Evolutionary conservation across 2,888 invertebrate genomes (phyloP), one percentile per base, ranked within the genome.

Genomic region (Mesochorus sp.): DNA sequence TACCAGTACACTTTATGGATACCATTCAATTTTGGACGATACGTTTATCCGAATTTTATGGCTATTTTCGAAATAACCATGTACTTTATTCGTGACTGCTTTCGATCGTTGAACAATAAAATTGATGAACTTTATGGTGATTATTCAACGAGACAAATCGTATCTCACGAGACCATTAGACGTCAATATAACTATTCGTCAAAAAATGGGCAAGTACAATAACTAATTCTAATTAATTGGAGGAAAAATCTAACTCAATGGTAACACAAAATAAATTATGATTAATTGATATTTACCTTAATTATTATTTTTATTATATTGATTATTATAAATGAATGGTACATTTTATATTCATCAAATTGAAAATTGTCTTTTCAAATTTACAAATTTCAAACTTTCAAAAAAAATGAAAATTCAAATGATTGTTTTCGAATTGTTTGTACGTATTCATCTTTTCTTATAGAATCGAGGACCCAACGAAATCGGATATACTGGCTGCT

Each of bases 41-140:
- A 71, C 17, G 51, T 76, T 12, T 76, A 76, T 71, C 71, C 66
- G 0, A 71, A 76, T 12, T 66, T 76, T n/a, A 59, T 21, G 31
- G 44, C 71, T n/a, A 34, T 76, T 8, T 76, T 76, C 44, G 12
- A 66, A 6, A 37, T 17, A 19, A 14, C 39, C 26, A 76, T 76
- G 59, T 59, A 19, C 24, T 26, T 66, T 3, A 53, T 76, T 34
- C 57, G 59, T 1, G 44, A 61, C 26, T 59, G 24, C 53, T 76
- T 66, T 53, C 64, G 37, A 44, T 59, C 42, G 6, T 51, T 71
- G 19, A 76, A 76, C 34, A 12, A 66, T 3, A 51, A 42, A n/a
- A 76, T 76, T 31, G 10, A 12, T 10, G 26, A 71, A 14, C 53
- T 66, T 26, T 53, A 34, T 2, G 26, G 26, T 19, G 47, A 17